Percentiles rank a stretch among this genome's conserved stretches.
Evolutionary conservation across 2,113 vertebrate genomes (phyloP).

Genomic region (Rhinoderma darwinii): DNA sequence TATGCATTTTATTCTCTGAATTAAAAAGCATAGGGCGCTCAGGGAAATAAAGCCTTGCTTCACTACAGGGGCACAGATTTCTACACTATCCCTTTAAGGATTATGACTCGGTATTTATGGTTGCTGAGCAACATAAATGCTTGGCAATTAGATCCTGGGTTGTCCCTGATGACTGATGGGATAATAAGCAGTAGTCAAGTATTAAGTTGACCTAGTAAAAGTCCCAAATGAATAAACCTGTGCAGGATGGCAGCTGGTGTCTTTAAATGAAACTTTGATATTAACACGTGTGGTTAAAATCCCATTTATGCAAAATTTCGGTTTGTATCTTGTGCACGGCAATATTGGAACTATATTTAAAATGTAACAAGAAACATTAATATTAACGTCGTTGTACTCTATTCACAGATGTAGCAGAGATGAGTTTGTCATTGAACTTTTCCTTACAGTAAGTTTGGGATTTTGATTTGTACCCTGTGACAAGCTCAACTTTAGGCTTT

Average conservation of each 20-base stretch:
- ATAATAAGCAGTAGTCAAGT: conserved; percentile 89
- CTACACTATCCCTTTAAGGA: conserved; percentile 85
- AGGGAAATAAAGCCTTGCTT: conserved; percentile 82
- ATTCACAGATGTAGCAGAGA: background rate
- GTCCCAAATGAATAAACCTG: conserved; percentile 84
- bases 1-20: conserved; percentile 87
- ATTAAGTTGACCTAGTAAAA: conserved; percentile 86
- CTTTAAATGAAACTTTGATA: conserved; percentile 82
- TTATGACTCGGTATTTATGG: conserved; percentile 84
- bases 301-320: conserved; percentile 59
- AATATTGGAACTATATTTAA: background rate
- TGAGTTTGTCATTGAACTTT: too few relatives aligned
- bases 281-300: conserved; percentile 70
- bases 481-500: too few relatives aligned
- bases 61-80: conserved; percentile 81
- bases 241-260: conserved; percentile 80
- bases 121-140: conserved; percentile 88
- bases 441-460: too few relatives aligned
- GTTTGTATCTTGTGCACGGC: background rate
- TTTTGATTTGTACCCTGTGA: too few relatives aligned
- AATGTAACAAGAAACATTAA: too few relatives aligned
- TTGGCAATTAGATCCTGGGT: conserved; percentile 86
- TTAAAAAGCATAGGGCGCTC: conserved; percentile 86
- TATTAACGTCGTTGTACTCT: too few relatives aligned
- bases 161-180: conserved; percentile 86